These are phyloP conservation scores for Saxidomus purpurata DNA, from an alignment of 1,140 invertebrate genomes.

Conservation along the genomic window DNA sequence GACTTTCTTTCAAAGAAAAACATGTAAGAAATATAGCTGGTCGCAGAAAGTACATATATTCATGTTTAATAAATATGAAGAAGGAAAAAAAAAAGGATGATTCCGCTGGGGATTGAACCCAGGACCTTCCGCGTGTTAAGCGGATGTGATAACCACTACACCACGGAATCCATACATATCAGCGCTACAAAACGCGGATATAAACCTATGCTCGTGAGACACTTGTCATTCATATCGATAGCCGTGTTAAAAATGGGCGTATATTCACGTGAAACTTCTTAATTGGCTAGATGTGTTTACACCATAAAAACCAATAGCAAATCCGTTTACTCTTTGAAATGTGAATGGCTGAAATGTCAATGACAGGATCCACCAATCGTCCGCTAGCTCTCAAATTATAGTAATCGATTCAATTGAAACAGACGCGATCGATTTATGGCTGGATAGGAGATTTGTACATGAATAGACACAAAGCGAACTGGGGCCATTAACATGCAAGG, in stretches of 20 bases:
- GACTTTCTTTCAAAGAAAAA: too few species aligned
- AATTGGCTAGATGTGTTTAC: constrained; percentile 1
- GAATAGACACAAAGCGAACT: constrained; percentile 30
- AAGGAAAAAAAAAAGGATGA: constrained; percentile 32
- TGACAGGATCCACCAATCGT: not conserved
- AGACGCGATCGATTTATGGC: constrained; percentile 23
- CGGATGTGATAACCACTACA: constrained; percentile 84
- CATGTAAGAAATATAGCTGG: too few species aligned
- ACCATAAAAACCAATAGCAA: constrained; percentile 11
- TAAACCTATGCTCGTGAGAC: not conserved
- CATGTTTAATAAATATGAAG: too few species aligned
- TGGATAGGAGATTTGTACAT: constrained; percentile 30
- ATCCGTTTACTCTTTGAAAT: not conserved
- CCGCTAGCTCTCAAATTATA: constrained; percentile 11
- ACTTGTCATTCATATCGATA: not conserved
- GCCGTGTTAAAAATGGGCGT: constrained; percentile 28
- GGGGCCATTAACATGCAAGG: constrained; percentile 32
- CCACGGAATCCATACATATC: constrained; percentile 71
- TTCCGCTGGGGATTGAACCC: constrained; percentile 73
- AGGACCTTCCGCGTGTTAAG: constrained; percentile 82
- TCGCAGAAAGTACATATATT: too few species aligned
- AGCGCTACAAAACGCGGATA: not conserved
- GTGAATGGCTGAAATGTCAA: constrained; percentile 7
- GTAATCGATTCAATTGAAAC: constrained; percentile 13
- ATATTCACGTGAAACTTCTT: constrained; percentile 1